Evolutionary conservation across 2,797 vertebrate species (phyloP).

Genomic region (Cheirogaleus major): DNA sequence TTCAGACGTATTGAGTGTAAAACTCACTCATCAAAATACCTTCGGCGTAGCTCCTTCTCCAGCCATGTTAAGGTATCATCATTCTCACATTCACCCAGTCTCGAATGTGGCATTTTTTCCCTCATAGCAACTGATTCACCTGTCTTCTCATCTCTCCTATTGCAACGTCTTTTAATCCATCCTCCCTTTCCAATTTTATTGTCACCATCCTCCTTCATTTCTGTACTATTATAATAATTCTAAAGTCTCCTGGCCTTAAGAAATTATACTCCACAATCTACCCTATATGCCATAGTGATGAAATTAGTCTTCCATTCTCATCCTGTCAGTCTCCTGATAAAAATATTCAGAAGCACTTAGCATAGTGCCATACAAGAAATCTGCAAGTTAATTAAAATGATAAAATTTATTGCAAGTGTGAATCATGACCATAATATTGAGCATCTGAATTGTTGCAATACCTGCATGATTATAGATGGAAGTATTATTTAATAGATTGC

Average conservation of each 20-base stretch:
- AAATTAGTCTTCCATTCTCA: conserved; percentile 21
- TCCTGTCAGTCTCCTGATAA: neutral
- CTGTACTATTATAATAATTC: neutral
- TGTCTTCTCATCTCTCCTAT: neutral
- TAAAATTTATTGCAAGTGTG: conserved; percentile 33
- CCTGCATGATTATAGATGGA: neutral
- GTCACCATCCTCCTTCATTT: neutral
- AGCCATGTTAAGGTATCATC: neutral
- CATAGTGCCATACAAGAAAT: neutral
- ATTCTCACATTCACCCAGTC: neutral
- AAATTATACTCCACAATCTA: neutral
- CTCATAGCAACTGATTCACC: neutral
- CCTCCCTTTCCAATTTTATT: neutral
- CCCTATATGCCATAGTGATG: neutral
- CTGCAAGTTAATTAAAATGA: conserved; percentile 54
- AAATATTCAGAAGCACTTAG: neutral
- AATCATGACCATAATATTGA: conserved; percentile 28
- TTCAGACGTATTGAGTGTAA: neutral
- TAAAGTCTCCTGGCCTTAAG: neutral
- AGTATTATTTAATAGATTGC: conserved; percentile 7
- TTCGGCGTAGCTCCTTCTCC: neutral
- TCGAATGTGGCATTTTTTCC: neutral
- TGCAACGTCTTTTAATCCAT: neutral
- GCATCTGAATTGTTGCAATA: neutral
- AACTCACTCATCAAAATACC: neutral